These are phyloP conservation scores for Radopholus similis DNA, from an alignment of 1,140 invertebrate genomes.

Conservation along the genomic window DNA sequence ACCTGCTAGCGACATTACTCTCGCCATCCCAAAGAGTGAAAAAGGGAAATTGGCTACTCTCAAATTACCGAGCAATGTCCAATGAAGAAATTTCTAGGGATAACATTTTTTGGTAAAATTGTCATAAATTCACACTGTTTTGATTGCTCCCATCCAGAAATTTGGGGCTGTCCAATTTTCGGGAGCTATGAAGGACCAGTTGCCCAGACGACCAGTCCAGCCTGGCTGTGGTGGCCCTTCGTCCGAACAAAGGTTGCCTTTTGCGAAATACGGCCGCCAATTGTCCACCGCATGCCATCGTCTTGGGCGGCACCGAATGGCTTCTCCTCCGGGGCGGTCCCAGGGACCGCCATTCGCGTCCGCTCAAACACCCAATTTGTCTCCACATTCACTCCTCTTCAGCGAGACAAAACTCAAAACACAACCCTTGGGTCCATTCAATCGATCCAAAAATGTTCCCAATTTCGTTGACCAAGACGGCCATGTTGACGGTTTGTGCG, in stretches of 20 bases:
- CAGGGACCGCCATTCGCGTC: background rate
- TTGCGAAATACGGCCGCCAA: background rate
- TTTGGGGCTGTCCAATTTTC: constrained; percentile 7
- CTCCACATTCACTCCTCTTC: background rate
- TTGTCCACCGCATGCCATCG: background rate
- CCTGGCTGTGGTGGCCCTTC: background rate
- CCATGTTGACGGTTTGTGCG: constrained; percentile 1
- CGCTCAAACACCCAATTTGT: too few relatives aligned
- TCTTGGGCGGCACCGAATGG: background rate
- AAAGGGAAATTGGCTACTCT: too few relatives aligned
- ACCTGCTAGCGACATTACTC: too few relatives aligned
- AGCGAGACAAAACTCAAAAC: background rate
- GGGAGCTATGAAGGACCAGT: background rate
- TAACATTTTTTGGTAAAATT: background rate
- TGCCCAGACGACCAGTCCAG: constrained; percentile 9
- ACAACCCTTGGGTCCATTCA: background rate
- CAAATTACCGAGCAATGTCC: background rate
- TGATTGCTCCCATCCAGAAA: constrained; percentile 8
- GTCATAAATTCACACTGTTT: too few relatives aligned
- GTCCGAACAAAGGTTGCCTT: background rate
- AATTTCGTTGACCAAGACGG: background rate
- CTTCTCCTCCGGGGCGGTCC: background rate
- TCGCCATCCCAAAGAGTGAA: too few relatives aligned
- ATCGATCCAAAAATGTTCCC: background rate
- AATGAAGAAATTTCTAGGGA: background rate